Evolutionary conservation across 2,113 vertebrate species (phyloP), one percentile per base, ranked within the genome.

Genomic region (Elaphurus davidianus): DNA sequence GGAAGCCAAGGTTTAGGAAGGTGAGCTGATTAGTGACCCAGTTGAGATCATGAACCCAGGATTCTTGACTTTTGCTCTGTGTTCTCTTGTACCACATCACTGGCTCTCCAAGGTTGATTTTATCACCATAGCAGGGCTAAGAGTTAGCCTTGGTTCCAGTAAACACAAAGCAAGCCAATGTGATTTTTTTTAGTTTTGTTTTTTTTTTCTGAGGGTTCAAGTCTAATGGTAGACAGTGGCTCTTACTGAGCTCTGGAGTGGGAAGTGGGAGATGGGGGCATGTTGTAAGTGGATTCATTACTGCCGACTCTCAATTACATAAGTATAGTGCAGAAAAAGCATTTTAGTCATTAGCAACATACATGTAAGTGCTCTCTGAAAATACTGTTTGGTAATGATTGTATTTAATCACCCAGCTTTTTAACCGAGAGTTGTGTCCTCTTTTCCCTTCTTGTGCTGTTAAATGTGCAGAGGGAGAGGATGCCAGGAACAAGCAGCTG

Each of bases 341-440:
- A 89, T 98, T 98, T 97, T 97, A 93, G 82, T 97, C 96, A 98
- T 96, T 98, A 97, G 91, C 87, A 97, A 43, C 96, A 95, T 79
- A 96, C 55, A 92, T 47, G 54, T 71, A 84, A 82, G 96, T 95
- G 91, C 85, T 96, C 36, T 96, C 83, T 95, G 85, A 95, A 98
- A 98, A 96, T 94, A 96, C 92, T 96, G 36, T 95, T 97, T 97
- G 91, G 95, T 95, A 90, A 94, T 98, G 93, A 97, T 91, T 94
- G 67, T 74, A 95, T 94, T 97, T 98, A 98, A 97, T 98, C 93
- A 98, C 57, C 36, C 13, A 86, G 94, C 85, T 94, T 98, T 98
- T 98, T 97, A 95, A 82, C 94, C 90, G 59, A 83, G 78, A 76
- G 40, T 95, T 97, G 82, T 78, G 84, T 90, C 87, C 83, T 93